Evolutionary conservation across 2,888 invertebrate genomes (phyloP).

Genomic region (Candidula unifasciata): DNA sequence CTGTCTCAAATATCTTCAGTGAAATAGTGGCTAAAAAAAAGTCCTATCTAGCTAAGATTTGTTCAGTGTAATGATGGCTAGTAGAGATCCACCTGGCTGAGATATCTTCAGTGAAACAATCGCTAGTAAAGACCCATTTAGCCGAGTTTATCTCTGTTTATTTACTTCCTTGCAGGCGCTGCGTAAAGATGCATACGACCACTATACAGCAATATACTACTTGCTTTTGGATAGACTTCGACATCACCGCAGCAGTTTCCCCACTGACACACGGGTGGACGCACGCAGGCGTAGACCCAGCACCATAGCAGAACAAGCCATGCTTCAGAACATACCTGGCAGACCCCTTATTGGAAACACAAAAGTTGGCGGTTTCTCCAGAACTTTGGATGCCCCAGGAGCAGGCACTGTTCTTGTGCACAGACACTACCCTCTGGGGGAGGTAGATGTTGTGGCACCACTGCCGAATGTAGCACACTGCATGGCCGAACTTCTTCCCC

Average conservation of each 20-base stretch:
- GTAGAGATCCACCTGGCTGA: too few species aligned
- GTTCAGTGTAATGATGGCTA: too few species aligned
- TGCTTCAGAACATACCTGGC: conserved; percentile 64
- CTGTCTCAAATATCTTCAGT: too few species aligned
- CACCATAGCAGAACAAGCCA: conserved; percentile 88
- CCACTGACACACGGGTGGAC: conserved; percentile 75
- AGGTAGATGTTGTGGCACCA: conserved; percentile 49
- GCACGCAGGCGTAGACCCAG: conserved; percentile 79
- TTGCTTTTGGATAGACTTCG: conserved; percentile 85
- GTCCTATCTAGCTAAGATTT: too few species aligned
- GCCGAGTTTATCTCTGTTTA: conserved; percentile 71
- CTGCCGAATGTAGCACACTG: conserved; percentile 53
- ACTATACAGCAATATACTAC: conserved; percentile 95
- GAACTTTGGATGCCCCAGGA: conserved; percentile 40
- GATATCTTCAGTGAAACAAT: too few species aligned
- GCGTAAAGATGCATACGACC: conserved; percentile 91
- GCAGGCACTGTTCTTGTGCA: conserved; percentile 36
- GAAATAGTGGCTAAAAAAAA: too few species aligned
- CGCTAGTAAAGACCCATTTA: neutral
- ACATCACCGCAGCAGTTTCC: conserved; percentile 74
- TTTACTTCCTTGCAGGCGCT: conserved; percentile 82
- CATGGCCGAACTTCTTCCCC: conserved; percentile 52
- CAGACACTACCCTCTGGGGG: conserved; percentile 31
- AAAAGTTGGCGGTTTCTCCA: conserved; percentile 39
- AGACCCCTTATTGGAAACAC: conserved; percentile 53